Conservation (phyloP, 2,888 invertebrate species). For the Brenthis hecate region DNA sequence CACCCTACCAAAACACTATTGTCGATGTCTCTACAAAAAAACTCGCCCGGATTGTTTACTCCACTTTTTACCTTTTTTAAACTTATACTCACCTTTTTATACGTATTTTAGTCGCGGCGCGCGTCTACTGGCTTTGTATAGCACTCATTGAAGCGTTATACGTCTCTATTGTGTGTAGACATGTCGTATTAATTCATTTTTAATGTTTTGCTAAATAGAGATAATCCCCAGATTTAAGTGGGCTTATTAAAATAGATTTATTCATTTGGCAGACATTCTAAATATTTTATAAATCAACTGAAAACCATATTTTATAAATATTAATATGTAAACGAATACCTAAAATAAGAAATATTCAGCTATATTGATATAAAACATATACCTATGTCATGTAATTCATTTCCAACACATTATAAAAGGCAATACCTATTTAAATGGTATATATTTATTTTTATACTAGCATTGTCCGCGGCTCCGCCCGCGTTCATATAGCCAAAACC, state of each 20-base stretch:
- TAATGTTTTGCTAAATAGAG: conserved; percentile 72
- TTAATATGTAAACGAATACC: too few relatives aligned
- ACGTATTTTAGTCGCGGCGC: conserved; percentile 72
- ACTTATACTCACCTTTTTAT: conserved; percentile 73
- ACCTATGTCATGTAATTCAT: too few relatives aligned
- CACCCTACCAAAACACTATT: conserved; percentile 67
- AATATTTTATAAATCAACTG: background rate
- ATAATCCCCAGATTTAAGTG: conserved; percentile 54
- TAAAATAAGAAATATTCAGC: too few relatives aligned
- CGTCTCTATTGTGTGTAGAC: conserved; percentile 63
- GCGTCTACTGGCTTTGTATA: conserved; percentile 68
- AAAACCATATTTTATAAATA: too few relatives aligned
- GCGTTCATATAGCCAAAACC: too few relatives aligned
- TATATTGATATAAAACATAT: too few relatives aligned
- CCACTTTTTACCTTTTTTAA: conserved; percentile 79
- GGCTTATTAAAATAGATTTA: conserved; percentile 41
- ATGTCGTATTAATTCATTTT: conserved; percentile 71
- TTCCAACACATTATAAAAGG: too few relatives aligned
- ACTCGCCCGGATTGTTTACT: conserved; percentile 77
- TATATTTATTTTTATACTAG: too few relatives aligned
- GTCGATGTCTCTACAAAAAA: conserved; percentile 64
- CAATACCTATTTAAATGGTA: too few relatives aligned
- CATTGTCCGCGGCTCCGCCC: too few relatives aligned
- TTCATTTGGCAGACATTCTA: conserved; percentile 18
- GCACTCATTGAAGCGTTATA: conserved; percentile 68